Conservation (phyloP, 2,888 invertebrate species). For the Drosophila glabriapex region DNA sequence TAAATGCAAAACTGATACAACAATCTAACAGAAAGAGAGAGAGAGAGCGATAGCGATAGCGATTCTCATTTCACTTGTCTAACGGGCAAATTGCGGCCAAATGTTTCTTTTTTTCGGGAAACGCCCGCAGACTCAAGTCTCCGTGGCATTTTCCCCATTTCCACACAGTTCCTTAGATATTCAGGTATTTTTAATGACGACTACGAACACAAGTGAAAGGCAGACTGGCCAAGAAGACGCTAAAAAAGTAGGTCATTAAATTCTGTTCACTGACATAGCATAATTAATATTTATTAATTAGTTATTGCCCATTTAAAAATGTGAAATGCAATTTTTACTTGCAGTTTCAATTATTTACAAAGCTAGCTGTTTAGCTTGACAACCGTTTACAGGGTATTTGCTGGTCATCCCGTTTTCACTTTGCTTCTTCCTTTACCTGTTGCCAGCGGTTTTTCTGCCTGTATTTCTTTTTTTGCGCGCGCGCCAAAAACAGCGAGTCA, state of each 20-base stretch:
- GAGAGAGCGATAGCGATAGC: background rate
- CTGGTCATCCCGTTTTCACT: conserved; percentile 13
- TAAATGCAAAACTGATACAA: conserved; percentile 53
- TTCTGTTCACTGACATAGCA: background rate
- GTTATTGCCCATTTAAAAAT: background rate
- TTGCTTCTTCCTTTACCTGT: conserved; percentile 12
- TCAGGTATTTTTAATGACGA: background rate
- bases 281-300: background rate
- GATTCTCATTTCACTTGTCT: conserved; percentile 60
- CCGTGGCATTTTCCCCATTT: conserved; percentile 20
- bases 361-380: background rate
- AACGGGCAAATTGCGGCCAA: conserved; percentile 36
- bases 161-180: conserved; percentile 4
- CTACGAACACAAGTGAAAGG: conserved; percentile 1
- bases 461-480: conserved; percentile 53
- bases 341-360: background rate
- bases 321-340: background rate
- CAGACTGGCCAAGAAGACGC: background rate
- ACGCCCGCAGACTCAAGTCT: conserved; percentile 24
- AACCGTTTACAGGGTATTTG: conserved; percentile 32
- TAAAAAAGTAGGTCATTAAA: background rate
- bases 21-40: conserved; percentile 3
- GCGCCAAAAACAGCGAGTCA: conserved; percentile 69
- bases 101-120: conserved; percentile 25
- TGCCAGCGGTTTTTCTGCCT: conserved; percentile 14